Evolutionary conservation across 2,888 invertebrate genomes (phyloP).

Genomic region (Bhutanitis thaidina): DNA sequence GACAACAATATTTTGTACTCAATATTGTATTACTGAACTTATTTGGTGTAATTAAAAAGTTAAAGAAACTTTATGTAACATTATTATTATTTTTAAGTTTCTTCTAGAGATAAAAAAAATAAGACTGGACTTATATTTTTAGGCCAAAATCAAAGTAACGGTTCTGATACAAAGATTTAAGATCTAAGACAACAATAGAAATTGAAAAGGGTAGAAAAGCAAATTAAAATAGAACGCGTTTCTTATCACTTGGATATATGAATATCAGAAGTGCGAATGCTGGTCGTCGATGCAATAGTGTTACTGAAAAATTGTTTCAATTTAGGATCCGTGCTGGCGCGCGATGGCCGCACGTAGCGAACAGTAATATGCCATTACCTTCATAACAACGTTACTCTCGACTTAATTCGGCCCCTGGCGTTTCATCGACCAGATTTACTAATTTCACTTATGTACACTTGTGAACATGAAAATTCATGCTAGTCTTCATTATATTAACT

Average conservation of each 20-base stretch:
- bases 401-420: conserved; percentile 69
- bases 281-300: conserved; percentile 60
- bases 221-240: background rate
- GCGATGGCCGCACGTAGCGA: conserved; percentile 51
- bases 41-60: no score
- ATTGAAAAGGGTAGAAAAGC: no score
- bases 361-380: conserved; percentile 65
- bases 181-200: no score
- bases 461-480: background rate
- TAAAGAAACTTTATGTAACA: no score
- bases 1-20: no score
- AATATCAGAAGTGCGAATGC: conserved; percentile 46
- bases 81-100: no score
- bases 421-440: conserved; percentile 50
- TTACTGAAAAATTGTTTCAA: conserved; percentile 69
- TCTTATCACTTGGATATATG: conserved; percentile 7
- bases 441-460: conserved; percentile 46
- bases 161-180: no score
- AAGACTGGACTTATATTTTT: no score
- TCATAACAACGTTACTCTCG: conserved; percentile 73
- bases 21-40: no score
- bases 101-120: no score
- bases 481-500: background rate
- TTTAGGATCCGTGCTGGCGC: conserved; percentile 54
- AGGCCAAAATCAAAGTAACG: no score